These are phyloP conservation scores for Ricordea florida DNA, from an alignment of 92 coral and sea anemone genomes.

Conservation along the genomic window DNA sequence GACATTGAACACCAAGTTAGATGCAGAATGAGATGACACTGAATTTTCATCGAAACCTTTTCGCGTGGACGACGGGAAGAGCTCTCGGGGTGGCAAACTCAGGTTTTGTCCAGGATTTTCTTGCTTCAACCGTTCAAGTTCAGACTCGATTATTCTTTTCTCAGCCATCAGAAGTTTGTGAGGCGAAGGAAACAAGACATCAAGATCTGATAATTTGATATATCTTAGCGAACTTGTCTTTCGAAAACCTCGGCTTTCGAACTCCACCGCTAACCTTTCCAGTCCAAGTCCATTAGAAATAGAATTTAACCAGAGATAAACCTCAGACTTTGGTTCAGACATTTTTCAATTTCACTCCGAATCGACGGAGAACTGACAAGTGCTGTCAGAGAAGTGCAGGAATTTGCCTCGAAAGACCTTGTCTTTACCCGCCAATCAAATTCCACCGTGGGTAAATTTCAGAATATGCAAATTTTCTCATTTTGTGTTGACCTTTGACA, in stretches of 20 bases:
- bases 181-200: conserved; percentile 24
- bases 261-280: background rate
- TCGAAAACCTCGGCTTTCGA: conserved; percentile 30
- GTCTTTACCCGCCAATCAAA: no score
- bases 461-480: background rate
- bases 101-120: background rate
- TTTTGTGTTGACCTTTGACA: background rate
- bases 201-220: conserved; percentile 11
- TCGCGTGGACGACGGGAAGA: background rate
- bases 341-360: no score
- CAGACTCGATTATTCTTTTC: conserved; percentile 17
- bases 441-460: background rate
- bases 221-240: conserved; percentile 2
- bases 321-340: background rate
- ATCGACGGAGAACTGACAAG: background rate
- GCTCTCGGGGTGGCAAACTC: conserved; percentile 7
- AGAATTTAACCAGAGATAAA: conserved; percentile 8
- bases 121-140: conserved; percentile 13
- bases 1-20: background rate
- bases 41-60: background rate
- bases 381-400: background rate
- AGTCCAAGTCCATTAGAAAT: conserved; percentile 37
- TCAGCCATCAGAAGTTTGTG: conserved; percentile 9
- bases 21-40: conserved; percentile 4
- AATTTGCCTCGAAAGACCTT: background rate